phyloP scores from a whole-genome alignment of 2,888 invertebrate species.

The Andrena marginata region DNA sequence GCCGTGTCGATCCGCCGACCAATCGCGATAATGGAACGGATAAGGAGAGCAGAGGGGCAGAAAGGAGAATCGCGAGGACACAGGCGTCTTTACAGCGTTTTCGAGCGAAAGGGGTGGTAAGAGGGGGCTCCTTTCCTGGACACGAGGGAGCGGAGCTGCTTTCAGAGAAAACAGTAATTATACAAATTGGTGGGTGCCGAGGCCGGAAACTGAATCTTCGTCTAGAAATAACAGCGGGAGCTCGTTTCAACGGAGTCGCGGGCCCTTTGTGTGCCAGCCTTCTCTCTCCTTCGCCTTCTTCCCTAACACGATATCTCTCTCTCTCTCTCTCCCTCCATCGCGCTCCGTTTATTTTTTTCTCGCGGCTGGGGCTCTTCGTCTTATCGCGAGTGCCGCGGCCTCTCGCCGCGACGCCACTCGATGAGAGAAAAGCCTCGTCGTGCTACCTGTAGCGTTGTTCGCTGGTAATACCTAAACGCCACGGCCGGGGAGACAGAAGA shows the following conservation, averaged over 20 bases:
- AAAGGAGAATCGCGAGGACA: not conserved
- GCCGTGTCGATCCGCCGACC: conserved; percentile 10
- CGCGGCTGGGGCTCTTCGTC: conserved; percentile 10
- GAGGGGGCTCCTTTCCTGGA: conserved; percentile 39
- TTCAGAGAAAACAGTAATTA: conserved; percentile 79
- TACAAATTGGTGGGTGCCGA: conserved; percentile 69
- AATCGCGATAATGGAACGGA: conserved; percentile 39
- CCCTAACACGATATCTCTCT: no score
- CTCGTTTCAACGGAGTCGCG: conserved; percentile 53
- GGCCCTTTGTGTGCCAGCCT: conserved; percentile 46
- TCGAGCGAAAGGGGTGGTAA: conserved; percentile 33
- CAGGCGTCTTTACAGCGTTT: conserved; percentile 7
- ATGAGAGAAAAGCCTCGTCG: conserved; percentile 40
- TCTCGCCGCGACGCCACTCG: conserved; percentile 28
- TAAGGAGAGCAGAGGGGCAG: not conserved
- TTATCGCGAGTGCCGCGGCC: conserved; percentile 39
- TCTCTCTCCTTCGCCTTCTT: not conserved
- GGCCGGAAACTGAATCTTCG: conserved; percentile 76
- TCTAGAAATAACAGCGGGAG: conserved; percentile 71
- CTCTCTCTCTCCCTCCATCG: not conserved
- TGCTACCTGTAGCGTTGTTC: conserved; percentile 59
- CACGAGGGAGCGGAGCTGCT: conserved; percentile 64
- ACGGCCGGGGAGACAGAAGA: no score
- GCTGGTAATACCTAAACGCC: not conserved
- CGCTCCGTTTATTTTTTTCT: conserved; percentile 2